Conservation (phyloP, 2,113 vertebrate species). For the Lethenteron camtschaticum region DNA sequence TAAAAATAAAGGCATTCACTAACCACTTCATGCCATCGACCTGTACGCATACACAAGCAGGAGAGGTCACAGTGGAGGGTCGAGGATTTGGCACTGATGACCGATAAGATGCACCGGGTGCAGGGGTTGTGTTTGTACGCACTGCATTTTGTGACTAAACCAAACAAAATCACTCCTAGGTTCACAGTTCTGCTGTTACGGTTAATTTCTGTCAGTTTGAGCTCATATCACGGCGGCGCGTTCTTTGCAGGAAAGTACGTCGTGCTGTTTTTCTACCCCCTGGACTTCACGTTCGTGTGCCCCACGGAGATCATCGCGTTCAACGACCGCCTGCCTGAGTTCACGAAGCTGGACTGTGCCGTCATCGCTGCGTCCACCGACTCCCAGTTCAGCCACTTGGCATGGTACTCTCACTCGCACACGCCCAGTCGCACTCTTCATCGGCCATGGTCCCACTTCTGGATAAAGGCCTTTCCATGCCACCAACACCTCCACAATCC, state of each 20-base stretch:
- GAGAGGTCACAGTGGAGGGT: no score
- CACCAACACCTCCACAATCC: no score
- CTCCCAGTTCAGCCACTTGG: conserved; percentile 10
- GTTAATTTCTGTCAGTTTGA: no score
- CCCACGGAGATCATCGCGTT: conserved; percentile 11
- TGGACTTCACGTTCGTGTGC: conserved; percentile 10
- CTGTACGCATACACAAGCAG: no score
- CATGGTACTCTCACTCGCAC: conserved; percentile 7
- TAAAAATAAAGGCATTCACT: conserved; percentile 17
- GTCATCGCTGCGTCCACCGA: conserved; percentile 9
- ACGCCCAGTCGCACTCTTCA: background rate
- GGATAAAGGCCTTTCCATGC: no score
- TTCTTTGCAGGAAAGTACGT: conserved; percentile 9
- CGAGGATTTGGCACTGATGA: no score
- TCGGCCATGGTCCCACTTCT: background rate
- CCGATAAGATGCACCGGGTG: no score
- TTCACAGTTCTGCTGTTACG: no score
- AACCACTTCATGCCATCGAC: no score
- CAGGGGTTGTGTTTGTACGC: no score
- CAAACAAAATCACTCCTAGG: no score
- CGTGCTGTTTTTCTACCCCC: conserved; percentile 11
- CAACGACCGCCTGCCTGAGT: conserved; percentile 8
- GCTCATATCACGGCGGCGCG: background rate
- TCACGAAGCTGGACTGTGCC: conserved; percentile 9
- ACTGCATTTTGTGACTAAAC: no score